Evolutionary conservation across 2,113 vertebrate genomes (phyloP).

Genomic region (Hemichromis elongatus): DNA sequence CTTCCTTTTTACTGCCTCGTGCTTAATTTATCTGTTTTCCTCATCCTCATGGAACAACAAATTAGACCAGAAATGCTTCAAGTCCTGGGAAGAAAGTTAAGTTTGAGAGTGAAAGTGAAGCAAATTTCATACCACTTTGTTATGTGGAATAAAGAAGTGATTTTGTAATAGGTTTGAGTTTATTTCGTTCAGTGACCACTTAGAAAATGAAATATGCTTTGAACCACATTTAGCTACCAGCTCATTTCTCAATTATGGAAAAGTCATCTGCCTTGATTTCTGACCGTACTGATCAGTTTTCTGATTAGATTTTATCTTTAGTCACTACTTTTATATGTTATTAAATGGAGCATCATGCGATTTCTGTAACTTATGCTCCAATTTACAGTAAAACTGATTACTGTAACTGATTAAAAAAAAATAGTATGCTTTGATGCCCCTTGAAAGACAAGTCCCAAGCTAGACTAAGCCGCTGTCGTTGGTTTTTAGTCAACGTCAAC

Average conservation of each 20-base stretch:
- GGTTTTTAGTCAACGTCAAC: neutral
- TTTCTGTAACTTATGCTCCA: neutral
- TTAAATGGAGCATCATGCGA: neutral
- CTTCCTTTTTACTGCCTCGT: neutral
- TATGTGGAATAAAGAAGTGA: neutral
- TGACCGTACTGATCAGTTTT: neutral
- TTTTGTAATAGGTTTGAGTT: neutral
- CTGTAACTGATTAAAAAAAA: neutral
- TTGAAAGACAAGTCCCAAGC: neutral
- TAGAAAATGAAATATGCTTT: neutral
- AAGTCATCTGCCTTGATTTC: neutral
- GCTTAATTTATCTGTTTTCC: neutral
- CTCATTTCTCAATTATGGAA: neutral
- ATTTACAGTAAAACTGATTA: neutral
- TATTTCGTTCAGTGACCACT: neutral
- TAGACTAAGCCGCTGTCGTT: fast-evolving
- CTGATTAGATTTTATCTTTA: neutral
- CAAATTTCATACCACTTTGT: neutral
- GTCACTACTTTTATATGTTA: neutral
- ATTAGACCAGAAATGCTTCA: neutral
- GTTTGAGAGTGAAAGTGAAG: neutral
- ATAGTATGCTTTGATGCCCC: neutral
- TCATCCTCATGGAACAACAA: neutral
- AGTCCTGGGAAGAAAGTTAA: neutral
- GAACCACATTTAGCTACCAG: neutral